Conservation (phyloP, 2,888 invertebrate species). For the Hypomecis atomaria region DNA sequence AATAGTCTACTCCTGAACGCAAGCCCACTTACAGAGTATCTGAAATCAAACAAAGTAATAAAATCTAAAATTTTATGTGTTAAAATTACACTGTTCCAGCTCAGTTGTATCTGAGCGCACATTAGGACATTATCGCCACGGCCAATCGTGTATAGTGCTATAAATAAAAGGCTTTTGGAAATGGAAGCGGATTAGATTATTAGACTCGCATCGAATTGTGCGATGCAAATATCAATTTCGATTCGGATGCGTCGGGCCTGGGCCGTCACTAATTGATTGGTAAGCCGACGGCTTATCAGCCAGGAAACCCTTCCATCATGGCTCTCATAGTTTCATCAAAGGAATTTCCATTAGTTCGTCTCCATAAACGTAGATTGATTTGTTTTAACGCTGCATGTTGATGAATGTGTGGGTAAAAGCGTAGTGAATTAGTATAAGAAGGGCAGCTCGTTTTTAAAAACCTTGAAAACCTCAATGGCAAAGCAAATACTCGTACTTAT, state of each 20-base stretch:
- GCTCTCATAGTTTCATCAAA: conserved; percentile 12
- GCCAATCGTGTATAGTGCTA: conserved; percentile 48
- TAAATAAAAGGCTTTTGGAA: conserved; percentile 56
- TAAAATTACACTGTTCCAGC: conserved; percentile 50
- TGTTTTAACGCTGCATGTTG: too few relatives aligned
- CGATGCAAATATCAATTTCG: conserved; percentile 49
- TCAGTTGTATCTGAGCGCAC: conserved; percentile 48
- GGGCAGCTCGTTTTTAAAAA: too few relatives aligned
- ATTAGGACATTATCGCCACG: conserved; percentile 40
- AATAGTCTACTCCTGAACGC: too few relatives aligned
- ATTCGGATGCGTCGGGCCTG: conserved; percentile 54
- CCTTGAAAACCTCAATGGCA: too few relatives aligned
- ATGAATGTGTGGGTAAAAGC: too few relatives aligned
- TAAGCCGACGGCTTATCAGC: conserved; percentile 53
- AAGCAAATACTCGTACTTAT: too few relatives aligned
- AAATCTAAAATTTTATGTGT: conserved; percentile 31
- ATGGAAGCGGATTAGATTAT: conserved; percentile 42
- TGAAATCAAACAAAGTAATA: too few relatives aligned
- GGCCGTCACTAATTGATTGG: conserved; percentile 62
- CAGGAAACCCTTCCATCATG: conserved; percentile 30
- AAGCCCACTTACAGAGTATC: too few relatives aligned
- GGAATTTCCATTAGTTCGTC: conserved; percentile 8
- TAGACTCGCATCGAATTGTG: conserved; percentile 42
- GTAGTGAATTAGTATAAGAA: too few relatives aligned
- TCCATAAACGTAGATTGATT: neutral